Evolutionary conservation across 1,140 invertebrate genomes (phyloP), one percentile per base, ranked within the genome.

Genomic region (Hypothenemus hampei): DNA sequence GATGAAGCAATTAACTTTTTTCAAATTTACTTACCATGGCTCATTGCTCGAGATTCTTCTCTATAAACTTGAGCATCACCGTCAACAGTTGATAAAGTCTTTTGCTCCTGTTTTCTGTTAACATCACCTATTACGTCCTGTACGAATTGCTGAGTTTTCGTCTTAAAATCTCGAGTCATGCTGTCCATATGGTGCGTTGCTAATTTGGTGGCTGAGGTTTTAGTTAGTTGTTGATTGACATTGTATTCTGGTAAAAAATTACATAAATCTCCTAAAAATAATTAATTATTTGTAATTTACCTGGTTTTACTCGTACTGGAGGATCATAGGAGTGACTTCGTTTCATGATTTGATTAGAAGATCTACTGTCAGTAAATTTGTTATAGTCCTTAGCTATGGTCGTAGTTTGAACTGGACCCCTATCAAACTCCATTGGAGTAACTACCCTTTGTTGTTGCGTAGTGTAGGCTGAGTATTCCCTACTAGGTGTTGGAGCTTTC

Each of bases 71-170:
- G 81, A 3, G 83, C 75, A 59, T 82, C 79, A 35, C 74, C 74
- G 45, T 75, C 68, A 23, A 63, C 49, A 3, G 70, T 66, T 52
- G 72, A 72, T 51, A 78, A 79, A 3, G 78, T 77, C 58, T 75
- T 78, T 66, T 73, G 74, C 43, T 73, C 66, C 56, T 74, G 68
- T 65, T 67, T 63, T 20, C 66, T 66, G 18, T 74, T 77, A 20
- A 83, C 67, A 69, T 84, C 82, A 23, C 74, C 75, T 63, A 82
- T 79, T 16, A 86, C 78, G 47, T 86, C 81, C 35, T 77, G 75
- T 15, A 81, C 76, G 61, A 86, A 87, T 60, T 83, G 77, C 65
- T 85, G 81, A 1, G 84, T 81, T 66, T 84, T 86, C 4, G 79
- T 76, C 58, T 83, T 83, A 69, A 86, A 86, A 51, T 78, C 79